Conservation (phyloP, 2,888 invertebrate genomes). For the Trichacis sp. region DNA sequence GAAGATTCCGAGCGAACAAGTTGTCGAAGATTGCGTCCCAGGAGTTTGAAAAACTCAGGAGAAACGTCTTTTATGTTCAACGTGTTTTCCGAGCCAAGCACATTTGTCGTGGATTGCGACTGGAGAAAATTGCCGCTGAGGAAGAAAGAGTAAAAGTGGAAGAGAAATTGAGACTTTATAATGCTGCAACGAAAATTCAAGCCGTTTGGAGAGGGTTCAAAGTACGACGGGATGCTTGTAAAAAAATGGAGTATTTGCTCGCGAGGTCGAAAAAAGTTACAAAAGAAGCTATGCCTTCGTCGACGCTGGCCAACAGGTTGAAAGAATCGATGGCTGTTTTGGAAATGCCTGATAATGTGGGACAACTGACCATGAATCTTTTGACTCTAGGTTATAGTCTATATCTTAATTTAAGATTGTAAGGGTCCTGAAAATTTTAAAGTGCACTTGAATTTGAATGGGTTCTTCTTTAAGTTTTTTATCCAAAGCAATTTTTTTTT, state of each 20-base stretch:
- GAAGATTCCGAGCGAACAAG: conserved; percentile 15
- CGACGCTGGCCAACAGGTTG: conserved; percentile 63
- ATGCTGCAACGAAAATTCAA: conserved; percentile 77
- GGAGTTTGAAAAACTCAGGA: conserved; percentile 3
- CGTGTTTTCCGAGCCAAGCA: conserved; percentile 12
- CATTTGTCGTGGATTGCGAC: neutral
- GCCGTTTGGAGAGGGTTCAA: conserved; percentile 70
- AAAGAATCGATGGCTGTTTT: conserved; percentile 60
- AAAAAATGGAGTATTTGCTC: conserved; percentile 54
- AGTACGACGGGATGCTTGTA: conserved; percentile 52
- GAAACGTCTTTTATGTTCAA: conserved; percentile 10
- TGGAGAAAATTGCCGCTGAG: neutral
- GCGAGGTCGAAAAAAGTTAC: conserved; percentile 56
- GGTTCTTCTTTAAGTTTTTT: no score
- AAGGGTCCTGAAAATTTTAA: no score
- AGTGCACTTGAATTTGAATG: no score
- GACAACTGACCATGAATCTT: conserved; percentile 65
- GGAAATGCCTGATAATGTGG: conserved; percentile 55
- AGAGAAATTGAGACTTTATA: conserved; percentile 52
- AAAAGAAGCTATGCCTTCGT: conserved; percentile 54
- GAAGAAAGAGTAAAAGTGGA: neutral
- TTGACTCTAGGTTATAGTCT: conserved; percentile 65
- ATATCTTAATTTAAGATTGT: no score
- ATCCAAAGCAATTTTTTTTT: no score
- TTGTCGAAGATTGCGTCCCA: neutral